phyloP scores from a whole-genome alignment of 2,797 vertebrate species.

The Danio jaintianensis region DNA sequence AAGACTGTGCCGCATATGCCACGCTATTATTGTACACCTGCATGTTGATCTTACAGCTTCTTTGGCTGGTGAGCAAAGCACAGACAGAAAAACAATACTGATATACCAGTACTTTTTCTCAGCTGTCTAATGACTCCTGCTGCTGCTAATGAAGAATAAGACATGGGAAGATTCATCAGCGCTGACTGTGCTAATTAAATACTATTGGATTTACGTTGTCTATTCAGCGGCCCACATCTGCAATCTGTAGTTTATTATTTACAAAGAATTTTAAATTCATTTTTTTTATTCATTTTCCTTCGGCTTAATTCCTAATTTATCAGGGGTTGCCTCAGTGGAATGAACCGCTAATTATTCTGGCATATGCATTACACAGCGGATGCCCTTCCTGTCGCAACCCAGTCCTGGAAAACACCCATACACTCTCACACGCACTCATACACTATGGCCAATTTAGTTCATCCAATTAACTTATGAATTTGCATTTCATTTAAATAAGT shows the following conservation, averaged over 20 bases:
- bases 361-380: too few species aligned
- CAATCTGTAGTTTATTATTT: constrained; percentile 25
- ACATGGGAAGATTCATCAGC: constrained; percentile 19
- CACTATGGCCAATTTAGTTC: not conserved
- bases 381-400: too few species aligned
- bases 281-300: too few species aligned
- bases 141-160: constrained; percentile 24
- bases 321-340: too few species aligned
- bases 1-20: not conserved
- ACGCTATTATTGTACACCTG: not conserved
- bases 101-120: not conserved
- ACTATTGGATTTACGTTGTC: constrained; percentile 39
- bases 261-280: constrained; percentile 10
- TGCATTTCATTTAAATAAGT: not conserved
- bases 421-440: not conserved
- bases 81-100: not conserved
- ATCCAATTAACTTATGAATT: too few species aligned
- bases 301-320: too few species aligned
- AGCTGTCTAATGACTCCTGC: constrained; percentile 24
- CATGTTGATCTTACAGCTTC: not conserved
- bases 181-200: constrained; percentile 34
- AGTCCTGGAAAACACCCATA: too few species aligned
- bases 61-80: not conserved
- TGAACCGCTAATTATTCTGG: too few species aligned
- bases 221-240: constrained; percentile 9